Evolutionary conservation across 2,888 invertebrate genomes (phyloP).

Genomic region (Tachina grossa): DNA sequence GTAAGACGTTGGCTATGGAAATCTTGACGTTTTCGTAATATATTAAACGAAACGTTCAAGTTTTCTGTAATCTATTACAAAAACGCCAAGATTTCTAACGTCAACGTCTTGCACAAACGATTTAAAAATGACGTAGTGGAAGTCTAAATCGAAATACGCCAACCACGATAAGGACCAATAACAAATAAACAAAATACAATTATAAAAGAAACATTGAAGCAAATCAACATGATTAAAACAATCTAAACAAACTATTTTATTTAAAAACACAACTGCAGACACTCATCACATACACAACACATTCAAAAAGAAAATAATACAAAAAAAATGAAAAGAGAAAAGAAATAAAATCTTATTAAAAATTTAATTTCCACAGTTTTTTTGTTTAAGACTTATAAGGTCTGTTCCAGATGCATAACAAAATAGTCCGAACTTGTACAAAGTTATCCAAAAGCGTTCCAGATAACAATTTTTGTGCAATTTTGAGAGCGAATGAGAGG

Average conservation of each 20-base stretch:
- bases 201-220: slow-evolving; percentile 49
- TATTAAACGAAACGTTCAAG: no score
- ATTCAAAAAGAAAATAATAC: slow-evolving; percentile 60
- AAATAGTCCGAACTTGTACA: no score
- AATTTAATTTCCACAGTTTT: slow-evolving; percentile 3
- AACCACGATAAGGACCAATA: background rate
- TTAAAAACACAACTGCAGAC: slow-evolving; percentile 54
- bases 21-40: no score
- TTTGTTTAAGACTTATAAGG: background rate
- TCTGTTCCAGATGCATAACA: background rate
- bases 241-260: slow-evolving; percentile 70
- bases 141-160: no score
- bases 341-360: slow-evolving; percentile 67
- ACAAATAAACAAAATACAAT: slow-evolving; percentile 52
- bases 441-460: no score
- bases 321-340: slow-evolving; percentile 59
- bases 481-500: no score
- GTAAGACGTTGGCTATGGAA: no score
- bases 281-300: slow-evolving; percentile 41
- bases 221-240: slow-evolving; percentile 60
- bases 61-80: no score
- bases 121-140: no score
- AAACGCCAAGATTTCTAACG: no score
- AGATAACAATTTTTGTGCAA: no score
- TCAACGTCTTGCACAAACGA: no score